Evolutionary conservation across 1,140 invertebrate genomes (phyloP), one percentile per base, ranked within the genome.

Genomic region (Drosophila tsacasi): DNA sequence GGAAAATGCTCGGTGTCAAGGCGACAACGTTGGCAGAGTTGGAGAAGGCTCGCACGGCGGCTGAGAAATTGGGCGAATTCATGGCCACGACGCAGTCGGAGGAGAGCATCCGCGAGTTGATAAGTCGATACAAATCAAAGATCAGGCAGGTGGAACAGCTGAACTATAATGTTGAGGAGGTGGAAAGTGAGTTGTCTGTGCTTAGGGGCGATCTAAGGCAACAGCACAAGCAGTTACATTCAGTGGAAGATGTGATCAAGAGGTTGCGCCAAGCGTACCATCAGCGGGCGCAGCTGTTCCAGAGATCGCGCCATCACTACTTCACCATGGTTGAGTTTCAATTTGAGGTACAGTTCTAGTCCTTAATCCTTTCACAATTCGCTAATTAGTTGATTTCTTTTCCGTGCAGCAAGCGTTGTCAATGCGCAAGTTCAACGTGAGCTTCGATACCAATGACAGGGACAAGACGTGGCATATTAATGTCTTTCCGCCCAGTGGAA

Each of bases 391-490:
- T 13, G 40, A 40, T 37, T 52, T 4, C 15, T 21, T n/a, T 3
- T 19, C 2, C n/a, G 40, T 58, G 0, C 32, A 87, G 84, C 58
- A 72, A 69, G 81, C 81, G 1, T 62, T 89, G 1, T 21, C 47
- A 0, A 47, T 86, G 54, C 90, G 92, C 0, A 42, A 85, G 42
- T 92, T 93, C 66, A 72, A 95, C 93, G 96, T 96, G 15, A 91
- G 81, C 37, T 93, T 97, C 65, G 93, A 94, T 7, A 95, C 97
- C 23, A 94, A 96, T 92, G 94, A 96, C 76, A 92, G 91, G 15
- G 87, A 94, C 3, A 94, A 94, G 71, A 93, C 91, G 9, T 93
- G 97, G 19, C 92, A 95, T 7, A 93, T 97, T 25, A 87, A 94
- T 72, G 95, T 96, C 12, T 93, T 94, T 58, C 95, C 95, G 72